Base-by-base conservation (phyloP, 2,797 vertebrate genomes). In the Sebastes steindachneri region DNA sequence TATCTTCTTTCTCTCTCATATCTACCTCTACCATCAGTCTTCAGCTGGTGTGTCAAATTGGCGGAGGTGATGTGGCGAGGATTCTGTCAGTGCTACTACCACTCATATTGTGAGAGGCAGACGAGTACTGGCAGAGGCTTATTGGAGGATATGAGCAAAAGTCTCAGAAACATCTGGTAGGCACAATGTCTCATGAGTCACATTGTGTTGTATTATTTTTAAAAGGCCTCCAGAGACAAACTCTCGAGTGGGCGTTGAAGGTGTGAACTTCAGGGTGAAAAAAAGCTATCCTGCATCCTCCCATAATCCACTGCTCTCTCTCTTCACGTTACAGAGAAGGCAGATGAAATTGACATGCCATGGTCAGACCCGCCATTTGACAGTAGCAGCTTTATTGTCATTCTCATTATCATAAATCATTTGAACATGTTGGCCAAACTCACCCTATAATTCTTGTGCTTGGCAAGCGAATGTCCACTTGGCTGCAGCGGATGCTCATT, bases 381-480 rank as follows among this genome's bases (percentile, higher is more conserved):
- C 75, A 80, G 78, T 62, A 55, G 66, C 71, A 15, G 57, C 60
- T 88, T 91, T 88, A 87, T 88, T 86, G 81, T 87, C 67, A 41
- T 75, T 72, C 84, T 89, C 86, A 90, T 93, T 88, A 88, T 86
- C 85, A 87, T 90, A 89, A 92, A 92, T 93, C 92, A 92, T 92
- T 90, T 66, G 66, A 89, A 89, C 68, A 71, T 65, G 65, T 70
- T 80, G 78, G 90, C 85, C 53, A 80, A 92, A 90, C 87, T 78
- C 79, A 28, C 78, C 75, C 81, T 79, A 86, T 93, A 95, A 95
- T 95, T 95, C 88, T 90, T 83, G 68, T 78, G 89, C 84, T 93
- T 95, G 93, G 92, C 92, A 92, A 73, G 73, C 29, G 63, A 55
- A 57, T 11, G 79, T 69, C 88, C 83, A 83, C 92, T 92, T 94